These are phyloP conservation scores for Rallus crepitans DNA, from an alignment of 2,797 vertebrate genomes.

Conservation along the genomic window DNA sequence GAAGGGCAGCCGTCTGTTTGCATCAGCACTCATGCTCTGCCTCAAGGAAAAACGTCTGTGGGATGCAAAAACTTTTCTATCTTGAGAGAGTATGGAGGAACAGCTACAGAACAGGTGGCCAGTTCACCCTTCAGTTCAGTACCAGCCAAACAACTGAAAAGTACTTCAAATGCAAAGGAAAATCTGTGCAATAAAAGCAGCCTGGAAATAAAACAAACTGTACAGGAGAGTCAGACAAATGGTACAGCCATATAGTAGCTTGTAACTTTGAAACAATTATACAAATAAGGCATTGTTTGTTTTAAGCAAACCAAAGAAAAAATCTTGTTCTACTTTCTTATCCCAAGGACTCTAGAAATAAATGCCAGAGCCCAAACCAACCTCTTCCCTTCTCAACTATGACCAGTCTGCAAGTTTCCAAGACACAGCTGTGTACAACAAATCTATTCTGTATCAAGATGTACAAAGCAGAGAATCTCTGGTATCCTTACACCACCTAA, in stretches of 20 bases:
- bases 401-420: neutral
- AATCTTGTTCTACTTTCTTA: neutral
- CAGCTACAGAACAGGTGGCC: neutral
- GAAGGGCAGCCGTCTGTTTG: neutral
- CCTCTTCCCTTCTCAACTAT: neutral
- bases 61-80: neutral
- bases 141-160: neutral
- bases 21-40: neutral
- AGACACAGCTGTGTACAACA: neutral
- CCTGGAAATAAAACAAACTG: neutral
- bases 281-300: neutral
- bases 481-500: neutral
- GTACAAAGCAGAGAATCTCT: neutral
- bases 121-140: neutral
- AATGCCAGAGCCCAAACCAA: neutral
- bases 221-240: neutral
- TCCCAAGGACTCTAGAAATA: neutral
- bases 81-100: neutral
- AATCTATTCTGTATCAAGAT: neutral
- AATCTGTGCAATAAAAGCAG: neutral
- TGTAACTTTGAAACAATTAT: neutral
- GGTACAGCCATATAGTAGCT: neutral
- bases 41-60: neutral
- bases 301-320: slow-evolving; percentile 5
- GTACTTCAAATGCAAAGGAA: neutral